phyloP scores from a whole-genome alignment of 37 sponge, comb jelly and placozoan genomes.

The Lycopodina hypogea region DNA sequence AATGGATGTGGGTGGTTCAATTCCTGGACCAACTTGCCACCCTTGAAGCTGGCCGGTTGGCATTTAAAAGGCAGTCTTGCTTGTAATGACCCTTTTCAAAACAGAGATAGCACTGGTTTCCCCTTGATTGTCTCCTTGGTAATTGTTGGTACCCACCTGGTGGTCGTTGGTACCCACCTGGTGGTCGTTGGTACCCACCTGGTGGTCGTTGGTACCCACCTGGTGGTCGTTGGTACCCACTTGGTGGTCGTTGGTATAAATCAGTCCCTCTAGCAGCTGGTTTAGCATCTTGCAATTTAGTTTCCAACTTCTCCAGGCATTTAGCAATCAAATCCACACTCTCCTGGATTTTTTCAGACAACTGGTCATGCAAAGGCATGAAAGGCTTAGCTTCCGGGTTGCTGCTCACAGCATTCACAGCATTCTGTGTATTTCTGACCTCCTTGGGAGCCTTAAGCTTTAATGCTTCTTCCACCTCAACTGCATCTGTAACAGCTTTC shows the following conservation, averaged over 20 bases:
- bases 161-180: too few relatives aligned
- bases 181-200: too few relatives aligned
- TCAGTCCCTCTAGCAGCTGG: background rate
- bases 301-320: constrained; percentile 8
- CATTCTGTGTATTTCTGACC: background rate
- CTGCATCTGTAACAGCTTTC: constrained; percentile 28
- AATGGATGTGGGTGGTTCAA: background rate
- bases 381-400: too few relatives aligned
- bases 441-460: background rate
- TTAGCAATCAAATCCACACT: too few relatives aligned
- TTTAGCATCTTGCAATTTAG: background rate
- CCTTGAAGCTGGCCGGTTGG: constrained; percentile 4
- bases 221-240: too few relatives aligned
- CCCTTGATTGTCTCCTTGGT: too few relatives aligned
- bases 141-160: too few relatives aligned
- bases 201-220: too few relatives aligned
- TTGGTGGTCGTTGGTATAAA: too few relatives aligned
- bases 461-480: constrained; percentile 24
- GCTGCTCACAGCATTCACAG: background rate
- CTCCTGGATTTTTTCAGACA: too few relatives aligned
- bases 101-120: background rate
- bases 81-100: background rate
- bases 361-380: too few relatives aligned
- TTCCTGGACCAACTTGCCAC: constrained; percentile 14
- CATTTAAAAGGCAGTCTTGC: constrained; percentile 14